A percentile compares a stretch with the other conserved stretches of the same genome.
These are phyloP conservation scores for Lacanobia oleracea DNA, from an alignment of 2,888 invertebrate genomes.

Conservation along the genomic window DNA sequence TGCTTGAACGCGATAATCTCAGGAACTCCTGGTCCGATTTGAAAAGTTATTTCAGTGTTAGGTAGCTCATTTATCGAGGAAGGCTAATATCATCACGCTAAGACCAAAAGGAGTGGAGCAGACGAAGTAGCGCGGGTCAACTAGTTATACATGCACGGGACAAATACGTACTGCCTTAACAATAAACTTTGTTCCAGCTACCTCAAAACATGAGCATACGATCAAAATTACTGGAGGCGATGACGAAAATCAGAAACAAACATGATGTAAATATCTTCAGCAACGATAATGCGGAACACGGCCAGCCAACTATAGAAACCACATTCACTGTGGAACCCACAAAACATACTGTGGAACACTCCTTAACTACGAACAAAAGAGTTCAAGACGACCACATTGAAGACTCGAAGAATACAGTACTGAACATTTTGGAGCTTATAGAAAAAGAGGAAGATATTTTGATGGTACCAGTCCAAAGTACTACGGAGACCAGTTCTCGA, in stretches of 20 bases:
- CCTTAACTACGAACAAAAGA: not conserved
- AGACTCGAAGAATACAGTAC: not conserved
- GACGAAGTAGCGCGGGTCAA: too few relatives aligned
- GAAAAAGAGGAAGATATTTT: not conserved
- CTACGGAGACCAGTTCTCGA: not conserved
- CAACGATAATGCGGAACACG: conserved; percentile 6
- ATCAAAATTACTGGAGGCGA: conserved; percentile 12
- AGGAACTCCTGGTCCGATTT: too few relatives aligned
- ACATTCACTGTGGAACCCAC: not conserved
- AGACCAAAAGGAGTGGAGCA: too few relatives aligned
- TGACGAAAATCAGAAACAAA: conserved; percentile 10
- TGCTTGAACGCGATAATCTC: too few relatives aligned
- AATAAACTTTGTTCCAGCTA: conserved; percentile 12
- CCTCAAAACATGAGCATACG: conserved; percentile 15
- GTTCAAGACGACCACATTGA: not conserved
- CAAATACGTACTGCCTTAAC: not conserved
- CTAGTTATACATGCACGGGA: too few relatives aligned
- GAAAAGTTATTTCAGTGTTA: too few relatives aligned
- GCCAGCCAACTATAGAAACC: not conserved
- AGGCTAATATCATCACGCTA: too few relatives aligned
- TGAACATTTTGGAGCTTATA: conserved; percentile 6
- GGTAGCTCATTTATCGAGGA: too few relatives aligned
- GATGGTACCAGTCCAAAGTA: not conserved
- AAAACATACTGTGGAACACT: not conserved
- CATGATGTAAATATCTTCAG: conserved; percentile 4